Conservation (phyloP, 2,888 invertebrate species). For the Erpobdella octoculata region DNA sequence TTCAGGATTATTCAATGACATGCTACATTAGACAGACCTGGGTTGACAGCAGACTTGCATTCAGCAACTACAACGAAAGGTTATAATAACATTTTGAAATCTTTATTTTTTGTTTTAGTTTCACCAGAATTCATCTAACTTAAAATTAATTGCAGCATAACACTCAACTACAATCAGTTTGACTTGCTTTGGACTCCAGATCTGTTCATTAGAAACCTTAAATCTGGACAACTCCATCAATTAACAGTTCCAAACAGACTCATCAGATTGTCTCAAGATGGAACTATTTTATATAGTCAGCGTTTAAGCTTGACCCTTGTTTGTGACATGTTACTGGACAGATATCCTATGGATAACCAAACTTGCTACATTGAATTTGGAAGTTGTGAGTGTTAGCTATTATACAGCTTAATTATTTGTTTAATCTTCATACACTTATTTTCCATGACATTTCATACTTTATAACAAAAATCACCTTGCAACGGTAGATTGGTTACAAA, state of each 20-base stretch:
- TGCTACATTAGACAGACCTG: conserved; percentile 86
- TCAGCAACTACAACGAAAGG: conserved; percentile 30
- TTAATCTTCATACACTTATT: background rate
- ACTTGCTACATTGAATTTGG: conserved; percentile 69
- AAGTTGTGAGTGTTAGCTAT: conserved; percentile 60
- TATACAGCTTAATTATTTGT: background rate
- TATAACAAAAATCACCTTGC: too few relatives aligned
- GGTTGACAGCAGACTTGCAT: conserved; percentile 79
- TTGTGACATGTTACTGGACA: conserved; percentile 70
- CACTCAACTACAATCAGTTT: conserved; percentile 37
- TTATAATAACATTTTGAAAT: too few relatives aligned
- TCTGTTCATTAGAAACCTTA: conserved; percentile 86
- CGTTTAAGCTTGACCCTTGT: conserved; percentile 64
- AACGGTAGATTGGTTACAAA: too few relatives aligned
- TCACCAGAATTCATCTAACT: too few relatives aligned
- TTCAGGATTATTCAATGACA: conserved; percentile 86
- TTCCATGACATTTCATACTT: background rate
- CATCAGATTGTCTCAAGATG: conserved; percentile 73
- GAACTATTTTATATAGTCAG: conserved; percentile 70
- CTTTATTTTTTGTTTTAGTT: too few relatives aligned
- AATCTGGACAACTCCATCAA: conserved; percentile 84
- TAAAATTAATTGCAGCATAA: conserved; percentile 30
- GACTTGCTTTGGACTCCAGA: conserved; percentile 75
- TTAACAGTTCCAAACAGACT: conserved; percentile 88
- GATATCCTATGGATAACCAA: conserved; percentile 70